Conservation (phyloP, 2,888 invertebrate genomes). For the Drosophila crucigera region DNA sequence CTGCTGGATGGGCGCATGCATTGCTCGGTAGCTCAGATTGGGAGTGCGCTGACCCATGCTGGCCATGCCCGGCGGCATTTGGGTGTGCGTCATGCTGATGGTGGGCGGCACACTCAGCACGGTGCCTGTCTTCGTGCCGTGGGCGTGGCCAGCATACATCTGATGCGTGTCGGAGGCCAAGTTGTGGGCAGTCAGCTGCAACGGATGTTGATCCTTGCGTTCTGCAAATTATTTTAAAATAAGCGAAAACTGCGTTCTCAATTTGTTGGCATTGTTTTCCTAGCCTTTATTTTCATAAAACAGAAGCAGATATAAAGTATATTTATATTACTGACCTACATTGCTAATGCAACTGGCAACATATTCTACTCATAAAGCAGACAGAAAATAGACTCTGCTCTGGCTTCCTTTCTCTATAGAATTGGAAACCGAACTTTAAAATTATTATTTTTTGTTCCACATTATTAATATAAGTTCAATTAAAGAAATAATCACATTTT, state of each 20-base stretch:
- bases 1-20: constrained; percentile 55
- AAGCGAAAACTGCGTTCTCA: background rate
- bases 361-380: background rate
- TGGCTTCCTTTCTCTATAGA: background rate
- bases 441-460: background rate
- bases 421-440: background rate
- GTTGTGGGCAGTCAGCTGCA: constrained; percentile 77
- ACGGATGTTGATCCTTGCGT: constrained; percentile 81
- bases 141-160: constrained; percentile 57
- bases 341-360: background rate
- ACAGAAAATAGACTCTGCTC: background rate
- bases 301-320: background rate
- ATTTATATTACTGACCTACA: background rate
- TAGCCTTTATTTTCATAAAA: background rate
- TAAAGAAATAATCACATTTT: background rate
- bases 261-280: background rate
- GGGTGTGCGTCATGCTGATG: constrained; percentile 73
- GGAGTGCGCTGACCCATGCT: constrained; percentile 74
- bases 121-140: constrained; percentile 42
- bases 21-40: constrained; percentile 65
- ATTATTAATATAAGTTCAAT: background rate
- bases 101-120: constrained; percentile 80
- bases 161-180: constrained; percentile 76
- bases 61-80: constrained; percentile 80
- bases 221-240: constrained; percentile 56